These are phyloP conservation scores for Chloropsis cyanopogon DNA, from an alignment of 2,113 vertebrate genomes.

Conservation along the genomic window DNA sequence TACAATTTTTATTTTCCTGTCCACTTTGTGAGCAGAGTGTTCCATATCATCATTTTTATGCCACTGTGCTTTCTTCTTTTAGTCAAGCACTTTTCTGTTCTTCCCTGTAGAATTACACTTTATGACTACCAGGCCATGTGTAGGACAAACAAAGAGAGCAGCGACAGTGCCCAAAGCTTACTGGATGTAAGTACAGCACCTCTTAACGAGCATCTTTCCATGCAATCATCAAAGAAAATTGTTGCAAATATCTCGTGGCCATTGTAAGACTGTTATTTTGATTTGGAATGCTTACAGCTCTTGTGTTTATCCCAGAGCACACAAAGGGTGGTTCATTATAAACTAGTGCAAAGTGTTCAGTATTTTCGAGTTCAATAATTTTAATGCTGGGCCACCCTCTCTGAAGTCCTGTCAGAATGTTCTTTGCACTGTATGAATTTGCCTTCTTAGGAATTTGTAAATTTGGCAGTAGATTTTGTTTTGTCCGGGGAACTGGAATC, in stretches of 20 bases:
- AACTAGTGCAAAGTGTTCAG: background rate
- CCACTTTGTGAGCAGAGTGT: background rate
- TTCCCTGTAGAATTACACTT: conserved; percentile 85
- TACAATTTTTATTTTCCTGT: background rate
- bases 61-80: conserved; percentile 40
- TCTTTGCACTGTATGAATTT: background rate
- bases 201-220: conserved; percentile 18
- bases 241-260: background rate
- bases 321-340: background rate
- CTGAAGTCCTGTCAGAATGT: background rate
- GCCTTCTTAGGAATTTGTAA: background rate
- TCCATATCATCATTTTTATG: background rate
- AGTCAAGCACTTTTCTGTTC: conserved; percentile 65
- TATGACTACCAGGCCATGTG: conserved; percentile 98
- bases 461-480: background rate
- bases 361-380: background rate
- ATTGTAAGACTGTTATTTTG: background rate
- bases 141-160: conserved; percentile 90
- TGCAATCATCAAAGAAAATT: background rate
- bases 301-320: background rate
- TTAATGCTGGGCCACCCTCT: background rate
- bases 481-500: background rate
- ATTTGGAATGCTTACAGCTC: background rate
- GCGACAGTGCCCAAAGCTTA: conserved; percentile 85
- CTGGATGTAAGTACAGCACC: conserved; percentile 85